phyloP scores from a whole-genome alignment of 2,888 invertebrate genomes.

The Diploptera punctata region DNA sequence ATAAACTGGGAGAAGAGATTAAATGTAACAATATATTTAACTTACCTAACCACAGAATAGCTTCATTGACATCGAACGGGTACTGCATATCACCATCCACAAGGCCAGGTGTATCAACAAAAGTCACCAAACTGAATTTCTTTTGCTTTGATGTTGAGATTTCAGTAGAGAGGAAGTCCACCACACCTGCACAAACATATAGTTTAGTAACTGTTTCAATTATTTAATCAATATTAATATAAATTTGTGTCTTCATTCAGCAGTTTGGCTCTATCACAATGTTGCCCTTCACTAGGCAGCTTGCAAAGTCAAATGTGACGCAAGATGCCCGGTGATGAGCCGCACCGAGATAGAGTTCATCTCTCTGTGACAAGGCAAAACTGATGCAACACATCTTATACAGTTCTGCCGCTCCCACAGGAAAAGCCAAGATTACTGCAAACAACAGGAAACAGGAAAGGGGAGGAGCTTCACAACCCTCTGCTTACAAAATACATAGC shows the following conservation, averaged over 20 bases:
- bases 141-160: constrained; percentile 63
- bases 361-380: background rate
- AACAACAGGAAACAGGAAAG: constrained; percentile 34
- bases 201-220: background rate
- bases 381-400: constrained; percentile 7
- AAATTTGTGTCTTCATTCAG: background rate
- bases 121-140: constrained; percentile 63
- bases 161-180: constrained; percentile 62
- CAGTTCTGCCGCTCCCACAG: constrained; percentile 17
- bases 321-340: constrained; percentile 59
- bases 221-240: no score
- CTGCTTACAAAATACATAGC: background rate
- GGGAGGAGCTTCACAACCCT: constrained; percentile 16
- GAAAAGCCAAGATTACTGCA: constrained; percentile 17
- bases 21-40: background rate
- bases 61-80: constrained; percentile 63
- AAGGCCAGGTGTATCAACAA: constrained; percentile 65
- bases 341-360: constrained; percentile 45
- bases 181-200: constrained; percentile 54
- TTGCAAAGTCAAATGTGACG: constrained; percentile 52
- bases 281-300: constrained; percentile 66
- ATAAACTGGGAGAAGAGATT: no score
- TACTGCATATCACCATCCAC: constrained; percentile 67
- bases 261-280: constrained; percentile 37
- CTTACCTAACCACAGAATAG: constrained; percentile 61